Conservation (phyloP, 2,888 invertebrate species). For the Parnassius glacialis region DNA sequence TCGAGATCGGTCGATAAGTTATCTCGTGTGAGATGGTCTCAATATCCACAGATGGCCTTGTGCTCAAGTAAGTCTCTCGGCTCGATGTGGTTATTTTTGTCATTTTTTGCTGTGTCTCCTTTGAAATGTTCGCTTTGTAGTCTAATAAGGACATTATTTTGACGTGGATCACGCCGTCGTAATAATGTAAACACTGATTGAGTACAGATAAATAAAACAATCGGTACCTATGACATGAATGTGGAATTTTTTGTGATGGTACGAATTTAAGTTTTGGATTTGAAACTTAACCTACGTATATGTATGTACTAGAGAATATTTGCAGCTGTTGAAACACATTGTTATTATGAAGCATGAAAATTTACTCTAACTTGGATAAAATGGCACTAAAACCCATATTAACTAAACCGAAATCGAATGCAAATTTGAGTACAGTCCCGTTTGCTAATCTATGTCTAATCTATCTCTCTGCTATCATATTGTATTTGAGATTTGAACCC, state of each 20-base stretch:
- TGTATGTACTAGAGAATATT: background rate
- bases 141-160: conserved; percentile 81
- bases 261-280: conserved; percentile 10
- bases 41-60: conserved; percentile 80
- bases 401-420: no score
- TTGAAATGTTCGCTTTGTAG: conserved; percentile 72
- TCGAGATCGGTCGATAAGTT: conserved; percentile 74
- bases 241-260: conserved; percentile 49
- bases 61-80: conserved; percentile 70
- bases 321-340: conserved; percentile 12
- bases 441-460: no score
- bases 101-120: conserved; percentile 75
- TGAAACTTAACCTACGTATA: background rate
- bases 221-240: conserved; percentile 54
- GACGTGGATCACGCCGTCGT: conserved; percentile 70
- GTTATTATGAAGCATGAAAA: background rate
- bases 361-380: no score
- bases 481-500: no score
- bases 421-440: no score
- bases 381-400: no score
- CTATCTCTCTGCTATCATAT: no score
- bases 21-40: conserved; percentile 78
- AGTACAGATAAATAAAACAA: conserved; percentile 76
- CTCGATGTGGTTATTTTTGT: conserved; percentile 66
- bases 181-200: conserved; percentile 79